phyloP scores from a whole-genome alignment of 2,888 invertebrate species.

The Merodon equestris region DNA sequence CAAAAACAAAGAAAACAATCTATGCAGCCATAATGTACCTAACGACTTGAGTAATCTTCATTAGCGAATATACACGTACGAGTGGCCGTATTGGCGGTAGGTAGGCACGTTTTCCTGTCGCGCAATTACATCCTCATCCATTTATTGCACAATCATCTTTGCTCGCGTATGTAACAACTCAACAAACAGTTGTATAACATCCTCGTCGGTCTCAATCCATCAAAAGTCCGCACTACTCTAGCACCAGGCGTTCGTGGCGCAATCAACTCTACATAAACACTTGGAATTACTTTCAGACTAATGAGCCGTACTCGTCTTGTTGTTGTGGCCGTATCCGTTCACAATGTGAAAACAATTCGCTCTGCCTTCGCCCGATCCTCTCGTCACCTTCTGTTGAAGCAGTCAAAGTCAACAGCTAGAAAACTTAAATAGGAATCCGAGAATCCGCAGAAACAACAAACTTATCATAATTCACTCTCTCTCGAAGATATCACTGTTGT shows the following conservation, averaged over 20 bases:
- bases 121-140: background rate
- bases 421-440: conserved; percentile 19
- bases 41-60: conserved; percentile 11
- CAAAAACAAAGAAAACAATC: background rate
- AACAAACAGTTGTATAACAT: conserved; percentile 3
- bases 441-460: conserved; percentile 6
- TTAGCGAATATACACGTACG: conserved; percentile 9
- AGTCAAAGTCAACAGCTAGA: conserved; percentile 5
- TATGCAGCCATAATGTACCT: background rate
- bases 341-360: conserved; percentile 7
- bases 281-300: conserved; percentile 12
- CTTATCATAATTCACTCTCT: too few relatives aligned
- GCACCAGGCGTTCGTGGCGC: background rate
- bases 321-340: background rate
- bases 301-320: conserved; percentile 7
- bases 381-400: conserved; percentile 2
- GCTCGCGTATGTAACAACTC: conserved; percentile 1
- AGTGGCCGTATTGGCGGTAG: too few relatives aligned
- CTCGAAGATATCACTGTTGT: too few relatives aligned
- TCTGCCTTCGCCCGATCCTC: too few relatives aligned
- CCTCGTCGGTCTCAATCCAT: background rate
- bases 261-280: conserved; percentile 7
- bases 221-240: background rate
- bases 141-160: conserved; percentile 12
- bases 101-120: conserved; percentile 2